Base-by-base conservation (phyloP, 2,888 invertebrate species). In the Danaus chrysippus region DNA sequence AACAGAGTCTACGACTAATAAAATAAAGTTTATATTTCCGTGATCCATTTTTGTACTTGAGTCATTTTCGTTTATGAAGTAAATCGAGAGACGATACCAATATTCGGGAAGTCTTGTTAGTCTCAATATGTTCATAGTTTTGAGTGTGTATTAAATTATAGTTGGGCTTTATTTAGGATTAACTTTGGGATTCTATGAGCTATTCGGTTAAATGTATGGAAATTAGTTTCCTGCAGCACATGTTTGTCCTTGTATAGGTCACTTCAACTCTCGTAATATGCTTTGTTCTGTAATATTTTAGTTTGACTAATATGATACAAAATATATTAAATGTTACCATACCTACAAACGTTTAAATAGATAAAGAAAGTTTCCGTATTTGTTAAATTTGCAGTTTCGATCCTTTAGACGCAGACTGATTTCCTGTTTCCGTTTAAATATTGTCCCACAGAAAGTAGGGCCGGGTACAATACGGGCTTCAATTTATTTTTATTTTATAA, bases 401-500 rank as follows among this genome's bases (percentile, higher is more conserved):
- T 72, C 76, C 76, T 74, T 76, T 76, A 76, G 74, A 60, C 71
- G 69, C 66, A 66, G 65, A 70, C 61, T 62, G 66, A 63, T 72
- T 72, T 75, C 76, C 73, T 71, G 72, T 69, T 76, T 74, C 76
- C 76, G 73, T 71, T 67, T 68, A 49, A 61, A 71, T 68, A 64
- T 65, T 68, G 71, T 69, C 68, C 65, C 65, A 60, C 66, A 69
- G 73, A 73, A 74, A 67, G 69, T 65, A 64, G 65, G 23, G 23
- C 6, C 23, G 23, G 23, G 23, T 6, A 5, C 23, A 34, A 34
- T 34, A 34, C 23, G 23, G 23, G 23, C 6, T 34, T 5, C 23
- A 34, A 34, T 34, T 34, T 5, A 34, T 5, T 34, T 34, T 34
- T 34, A 34, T 34, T 34, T 34, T 34, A 34, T 6, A 34, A 34